These are phyloP conservation scores for Poecilia picta DNA, from an alignment of 2,797 vertebrate species.

Conservation along the genomic window DNA sequence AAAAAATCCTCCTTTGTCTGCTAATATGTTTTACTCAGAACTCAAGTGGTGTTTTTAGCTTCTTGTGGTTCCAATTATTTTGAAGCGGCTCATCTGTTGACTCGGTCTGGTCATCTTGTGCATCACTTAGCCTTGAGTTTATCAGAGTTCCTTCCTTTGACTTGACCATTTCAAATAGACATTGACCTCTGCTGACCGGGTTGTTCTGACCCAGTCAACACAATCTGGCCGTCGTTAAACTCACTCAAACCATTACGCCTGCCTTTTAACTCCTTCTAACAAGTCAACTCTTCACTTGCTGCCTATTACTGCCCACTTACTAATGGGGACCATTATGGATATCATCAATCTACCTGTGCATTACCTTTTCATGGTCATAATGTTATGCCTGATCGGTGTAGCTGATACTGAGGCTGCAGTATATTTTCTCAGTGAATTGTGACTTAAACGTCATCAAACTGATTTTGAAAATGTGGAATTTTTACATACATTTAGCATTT, in stretches of 20 bases:
- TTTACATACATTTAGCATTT: neutral
- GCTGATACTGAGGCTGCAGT: neutral
- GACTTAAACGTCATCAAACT: neutral
- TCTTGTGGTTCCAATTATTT: no score
- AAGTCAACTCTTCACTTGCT: neutral
- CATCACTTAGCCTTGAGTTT: neutral
- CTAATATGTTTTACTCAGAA: no score
- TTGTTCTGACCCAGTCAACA: neutral
- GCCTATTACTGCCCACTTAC: neutral
- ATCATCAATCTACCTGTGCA: neutral
- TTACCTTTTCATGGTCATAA: neutral
- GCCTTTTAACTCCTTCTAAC: neutral
- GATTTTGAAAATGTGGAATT: neutral
- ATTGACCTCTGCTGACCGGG: neutral
- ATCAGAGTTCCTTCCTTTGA: neutral
- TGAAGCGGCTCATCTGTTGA: neutral
- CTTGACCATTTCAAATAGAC: neutral
- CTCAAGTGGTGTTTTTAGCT: no score
- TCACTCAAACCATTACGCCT: neutral
- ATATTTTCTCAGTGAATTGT: neutral
- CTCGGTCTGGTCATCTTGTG: neutral
- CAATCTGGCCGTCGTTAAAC: neutral
- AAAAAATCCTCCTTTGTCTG: no score
- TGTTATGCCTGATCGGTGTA: neutral
- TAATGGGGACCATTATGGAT: neutral